phyloP scores from a whole-genome alignment of 2,888 invertebrate genomes.

The Abscondita cerata region DNA sequence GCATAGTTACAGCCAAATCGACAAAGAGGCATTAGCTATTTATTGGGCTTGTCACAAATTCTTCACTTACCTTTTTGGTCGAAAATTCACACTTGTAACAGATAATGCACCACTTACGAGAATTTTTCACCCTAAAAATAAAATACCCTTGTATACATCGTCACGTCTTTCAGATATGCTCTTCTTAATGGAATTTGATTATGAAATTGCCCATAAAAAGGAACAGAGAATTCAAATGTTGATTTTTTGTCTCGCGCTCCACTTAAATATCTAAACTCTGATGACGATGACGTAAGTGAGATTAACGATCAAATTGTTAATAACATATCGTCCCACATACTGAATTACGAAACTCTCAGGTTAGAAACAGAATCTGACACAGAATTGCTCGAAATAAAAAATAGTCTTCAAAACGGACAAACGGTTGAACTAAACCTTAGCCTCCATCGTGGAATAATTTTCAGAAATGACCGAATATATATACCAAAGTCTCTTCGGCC shows the following conservation, averaged over 20 bases:
- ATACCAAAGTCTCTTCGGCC: not conserved
- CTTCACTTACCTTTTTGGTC: not conserved
- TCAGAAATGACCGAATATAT: not conserved
- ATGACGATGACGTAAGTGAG: not conserved
- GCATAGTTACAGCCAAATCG: not conserved
- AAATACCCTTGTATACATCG: not conserved
- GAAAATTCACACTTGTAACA: not conserved
- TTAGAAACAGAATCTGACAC: not conserved
- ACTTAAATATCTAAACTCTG: not conserved
- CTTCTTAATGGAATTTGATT: not conserved
- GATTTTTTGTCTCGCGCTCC: not conserved
- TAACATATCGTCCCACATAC: not conserved
- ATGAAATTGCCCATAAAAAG: not conserved
- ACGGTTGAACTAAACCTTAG: not conserved
- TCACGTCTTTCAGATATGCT: not conserved
- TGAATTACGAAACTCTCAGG: not conserved
- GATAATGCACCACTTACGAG: not conserved
- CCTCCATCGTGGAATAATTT: not conserved
- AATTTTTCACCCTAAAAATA: slow-evolving; percentile 1
- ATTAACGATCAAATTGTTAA: not conserved
- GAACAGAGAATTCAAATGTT: not conserved
- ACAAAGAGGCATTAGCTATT: not conserved
- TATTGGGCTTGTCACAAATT: not conserved
- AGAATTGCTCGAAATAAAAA: not conserved
- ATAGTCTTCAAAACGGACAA: not conserved